These are phyloP conservation scores for Malacoraja senta DNA, from an alignment of 2,797 vertebrate species.

Conservation along the genomic window DNA sequence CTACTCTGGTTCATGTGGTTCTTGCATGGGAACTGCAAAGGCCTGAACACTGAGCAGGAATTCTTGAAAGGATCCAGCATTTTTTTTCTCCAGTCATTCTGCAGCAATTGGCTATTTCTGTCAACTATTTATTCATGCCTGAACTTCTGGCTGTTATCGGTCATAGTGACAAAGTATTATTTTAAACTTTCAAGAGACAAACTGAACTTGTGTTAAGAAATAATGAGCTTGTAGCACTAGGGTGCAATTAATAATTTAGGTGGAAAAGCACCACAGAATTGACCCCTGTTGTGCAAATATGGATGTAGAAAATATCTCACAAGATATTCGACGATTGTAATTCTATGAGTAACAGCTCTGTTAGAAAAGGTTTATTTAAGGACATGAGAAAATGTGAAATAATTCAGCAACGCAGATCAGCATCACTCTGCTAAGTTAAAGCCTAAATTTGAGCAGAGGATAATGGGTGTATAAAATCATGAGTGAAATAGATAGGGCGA, in stretches of 20 bases:
- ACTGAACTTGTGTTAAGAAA: neutral
- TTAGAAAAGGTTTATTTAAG: conserved; percentile 13
- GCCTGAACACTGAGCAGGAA: neutral
- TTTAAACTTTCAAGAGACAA: conserved; percentile 5
- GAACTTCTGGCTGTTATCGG: neutral
- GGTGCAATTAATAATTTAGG: conserved; percentile 24
- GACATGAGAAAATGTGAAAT: neutral
- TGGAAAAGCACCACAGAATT: neutral
- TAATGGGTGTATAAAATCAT: no score
- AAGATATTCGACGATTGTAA: neutral
- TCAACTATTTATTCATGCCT: neutral
- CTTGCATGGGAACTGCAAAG: neutral
- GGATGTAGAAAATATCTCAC: neutral
- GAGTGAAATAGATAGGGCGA: no score
- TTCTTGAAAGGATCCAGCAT: neutral
- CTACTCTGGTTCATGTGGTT: neutral
- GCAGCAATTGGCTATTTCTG: neutral
- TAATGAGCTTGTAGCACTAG: conserved; percentile 12
- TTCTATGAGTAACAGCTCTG: neutral
- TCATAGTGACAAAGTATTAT: neutral
- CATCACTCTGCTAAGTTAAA: neutral
- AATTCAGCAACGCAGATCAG: neutral
- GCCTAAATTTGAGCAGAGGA: no score
- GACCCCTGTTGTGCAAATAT: neutral
- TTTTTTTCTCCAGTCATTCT: neutral